Percentiles rank a stretch among this genome's conserved stretches.
These are phyloP conservation scores for Sebastes reedi DNA, from an alignment of 2,797 vertebrate genomes.

Conservation along the genomic window DNA sequence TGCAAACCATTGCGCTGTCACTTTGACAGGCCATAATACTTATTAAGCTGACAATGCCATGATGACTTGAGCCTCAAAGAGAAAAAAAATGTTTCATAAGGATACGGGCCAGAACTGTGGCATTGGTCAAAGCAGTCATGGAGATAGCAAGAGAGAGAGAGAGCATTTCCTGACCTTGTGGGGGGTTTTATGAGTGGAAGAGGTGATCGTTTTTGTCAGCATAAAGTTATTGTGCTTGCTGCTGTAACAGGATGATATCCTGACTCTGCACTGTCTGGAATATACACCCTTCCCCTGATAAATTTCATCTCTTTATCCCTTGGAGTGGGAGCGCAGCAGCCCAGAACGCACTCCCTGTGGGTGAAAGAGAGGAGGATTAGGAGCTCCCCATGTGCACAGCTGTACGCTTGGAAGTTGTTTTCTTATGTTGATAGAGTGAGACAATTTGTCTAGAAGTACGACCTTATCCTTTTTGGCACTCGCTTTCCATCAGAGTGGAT, in stretches of 20 bases:
- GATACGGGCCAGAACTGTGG: slow-evolving; percentile 44
- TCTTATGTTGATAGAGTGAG: slow-evolving; percentile 51
- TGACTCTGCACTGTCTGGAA: slow-evolving; percentile 74
- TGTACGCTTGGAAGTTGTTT: slow-evolving; percentile 29
- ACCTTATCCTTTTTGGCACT: slow-evolving; percentile 54
- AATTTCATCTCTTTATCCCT: slow-evolving; percentile 67
- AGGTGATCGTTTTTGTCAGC: slow-evolving; percentile 77
- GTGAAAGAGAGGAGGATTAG: slow-evolving; percentile 41
- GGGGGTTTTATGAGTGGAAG: slow-evolving; percentile 55
- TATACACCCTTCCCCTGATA: slow-evolving; percentile 46
- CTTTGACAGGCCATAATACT: slow-evolving; percentile 67
- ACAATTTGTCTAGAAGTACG: slow-evolving; percentile 55
- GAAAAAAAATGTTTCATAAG: slow-evolving; percentile 39
- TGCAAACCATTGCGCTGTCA: slow-evolving; percentile 49
- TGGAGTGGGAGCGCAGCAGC: slow-evolving; percentile 33
- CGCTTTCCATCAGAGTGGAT: slow-evolving; percentile 19
- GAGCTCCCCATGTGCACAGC: slow-evolving; percentile 22
- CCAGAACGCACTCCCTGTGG: slow-evolving; percentile 50
- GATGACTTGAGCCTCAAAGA: slow-evolving; percentile 60
- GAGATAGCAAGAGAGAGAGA: slow-evolving; percentile 32
- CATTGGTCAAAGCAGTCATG: slow-evolving; percentile 53
- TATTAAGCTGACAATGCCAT: slow-evolving; percentile 74
- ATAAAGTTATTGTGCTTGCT: slow-evolving; percentile 75
- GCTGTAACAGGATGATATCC: slow-evolving; percentile 73
- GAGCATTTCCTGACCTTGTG: slow-evolving; percentile 70